Evolutionary conservation across 2,797 vertebrate species (phyloP), one percentile per base, ranked within the genome.

Genomic region (Apogon talboti): DNA sequence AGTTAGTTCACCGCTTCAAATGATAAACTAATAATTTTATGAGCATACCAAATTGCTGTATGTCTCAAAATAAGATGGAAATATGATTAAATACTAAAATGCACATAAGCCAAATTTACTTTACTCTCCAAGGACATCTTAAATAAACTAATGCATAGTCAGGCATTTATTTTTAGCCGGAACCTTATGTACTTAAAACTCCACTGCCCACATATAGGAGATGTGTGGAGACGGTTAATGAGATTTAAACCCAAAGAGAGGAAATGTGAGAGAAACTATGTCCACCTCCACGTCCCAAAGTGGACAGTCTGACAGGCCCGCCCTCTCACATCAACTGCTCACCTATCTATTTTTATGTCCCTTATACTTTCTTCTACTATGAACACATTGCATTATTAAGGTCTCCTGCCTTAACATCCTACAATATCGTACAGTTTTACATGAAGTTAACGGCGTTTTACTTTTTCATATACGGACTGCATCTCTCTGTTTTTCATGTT

Each of bases 151-250:
- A 52, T 13, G 15, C 30, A 35, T 12, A 71, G 46, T 41, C 28
- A 28, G 33, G 44, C 10, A 19, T 41, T 30, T 46, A 19, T 46
- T 42, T 49, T 67, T 64, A 63, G 11, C 62, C 38, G 30, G 43
- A 49, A 15, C 48, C 58, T 48, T 57, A 47, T 59, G 73, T 63
- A 38, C 33, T 49, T 65, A 62, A 74, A 66, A 48, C 16, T 46
- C 33, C 16, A 63, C 55, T 65, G 43, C 47, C 55, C 24, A 62
- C 71, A 61, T 37, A 54, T 6, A 28, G 18, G 44, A 46, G 33
- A 66, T 18, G 59, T 67, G 55, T 44, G 54, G 56, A 71, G 67
- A 76, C 42, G 9, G 42, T 53, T 81, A 70, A 84, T 74, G 50
- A 83, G 72, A 72, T 73, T 76, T 66, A 65, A 46, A 78, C 18